phyloP scores from a whole-genome alignment of 2,888 invertebrate genomes.

The Ormyrus rosae region DNA sequence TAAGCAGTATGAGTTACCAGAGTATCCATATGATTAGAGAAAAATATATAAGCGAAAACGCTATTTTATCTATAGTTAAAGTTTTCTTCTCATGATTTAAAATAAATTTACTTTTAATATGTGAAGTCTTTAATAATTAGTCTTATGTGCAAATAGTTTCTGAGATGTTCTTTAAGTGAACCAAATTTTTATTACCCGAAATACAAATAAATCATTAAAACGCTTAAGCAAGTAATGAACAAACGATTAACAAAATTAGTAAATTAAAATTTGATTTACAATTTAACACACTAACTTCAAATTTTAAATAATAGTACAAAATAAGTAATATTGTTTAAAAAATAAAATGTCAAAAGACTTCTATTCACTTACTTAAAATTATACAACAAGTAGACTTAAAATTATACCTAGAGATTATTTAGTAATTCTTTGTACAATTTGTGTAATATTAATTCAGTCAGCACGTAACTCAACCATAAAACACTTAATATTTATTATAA shows the following conservation, averaged over 20 bases:
- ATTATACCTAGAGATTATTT: constrained; percentile 5
- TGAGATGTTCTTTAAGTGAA: too few relatives aligned
- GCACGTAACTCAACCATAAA: constrained; percentile 32
- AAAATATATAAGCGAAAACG: not conserved
- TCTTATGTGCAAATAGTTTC: not conserved
- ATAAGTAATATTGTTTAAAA: constrained; percentile 11
- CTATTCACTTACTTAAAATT: not conserved
- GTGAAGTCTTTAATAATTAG: not conserved
- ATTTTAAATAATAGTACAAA: not conserved
- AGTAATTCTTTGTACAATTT: constrained; percentile 39
- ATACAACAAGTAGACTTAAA: not conserved
- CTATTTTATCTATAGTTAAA: not conserved
- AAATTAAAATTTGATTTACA: too few relatives aligned
- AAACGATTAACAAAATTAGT: too few relatives aligned
- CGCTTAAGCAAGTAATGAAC: too few relatives aligned
- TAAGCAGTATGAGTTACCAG: constrained; percentile 26
- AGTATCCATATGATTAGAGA: not conserved
- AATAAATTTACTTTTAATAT: not conserved
- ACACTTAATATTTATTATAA: constrained; percentile 39
- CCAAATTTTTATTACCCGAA: too few relatives aligned
- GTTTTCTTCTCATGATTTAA: not conserved
- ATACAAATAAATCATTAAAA: too few relatives aligned
- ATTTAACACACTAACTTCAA: not conserved
- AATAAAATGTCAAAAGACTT: not conserved
- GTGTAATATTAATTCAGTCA: constrained; percentile 42